These are phyloP conservation scores for Idris sp. DNA, from an alignment of 1,140 invertebrate genomes.

Conservation along the genomic window DNA sequence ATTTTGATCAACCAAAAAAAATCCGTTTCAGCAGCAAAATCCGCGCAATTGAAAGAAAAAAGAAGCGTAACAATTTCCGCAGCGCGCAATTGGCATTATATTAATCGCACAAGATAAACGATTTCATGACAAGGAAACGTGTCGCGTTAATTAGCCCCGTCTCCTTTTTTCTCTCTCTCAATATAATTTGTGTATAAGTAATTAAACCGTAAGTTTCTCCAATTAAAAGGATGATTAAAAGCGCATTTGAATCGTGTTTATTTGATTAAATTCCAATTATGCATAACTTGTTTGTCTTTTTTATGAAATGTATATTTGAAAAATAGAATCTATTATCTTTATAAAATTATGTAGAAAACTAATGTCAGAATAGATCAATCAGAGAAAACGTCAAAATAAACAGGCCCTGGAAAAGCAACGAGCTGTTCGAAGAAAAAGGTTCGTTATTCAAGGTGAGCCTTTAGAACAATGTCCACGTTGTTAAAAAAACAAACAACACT, in stretches of 20 bases:
- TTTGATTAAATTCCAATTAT: too few species aligned
- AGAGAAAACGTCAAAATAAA: too few species aligned
- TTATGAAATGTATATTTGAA: too few species aligned
- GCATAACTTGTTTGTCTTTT: too few species aligned
- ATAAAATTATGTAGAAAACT: too few species aligned
- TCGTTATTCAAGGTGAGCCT: background rate
- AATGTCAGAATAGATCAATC: too few species aligned
- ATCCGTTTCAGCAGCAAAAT: too few species aligned
- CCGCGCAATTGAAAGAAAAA: too few species aligned
- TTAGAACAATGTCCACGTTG: background rate
- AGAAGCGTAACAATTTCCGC: background rate
- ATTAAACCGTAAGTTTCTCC: slow-evolving; percentile 29
- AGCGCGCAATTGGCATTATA: slow-evolving; percentile 4
- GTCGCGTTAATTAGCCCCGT: slow-evolving; percentile 12
- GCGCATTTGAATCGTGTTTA: too few species aligned
- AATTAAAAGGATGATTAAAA: slow-evolving; percentile 25
- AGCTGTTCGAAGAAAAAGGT: background rate
- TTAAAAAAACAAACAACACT: background rate
- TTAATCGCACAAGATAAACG: slow-evolving; percentile 9
- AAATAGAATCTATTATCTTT: too few species aligned
- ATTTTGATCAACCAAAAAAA: background rate
- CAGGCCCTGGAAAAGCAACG: background rate
- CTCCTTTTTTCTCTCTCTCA: slow-evolving; percentile 7
- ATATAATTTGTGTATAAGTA: too few species aligned
- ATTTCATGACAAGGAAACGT: background rate